Percentiles rank a stretch among this genome's conserved stretches.
Evolutionary conservation across 2,797 vertebrate genomes (phyloP).

Genomic region (Gymnoscopelus microlampas): DNA sequence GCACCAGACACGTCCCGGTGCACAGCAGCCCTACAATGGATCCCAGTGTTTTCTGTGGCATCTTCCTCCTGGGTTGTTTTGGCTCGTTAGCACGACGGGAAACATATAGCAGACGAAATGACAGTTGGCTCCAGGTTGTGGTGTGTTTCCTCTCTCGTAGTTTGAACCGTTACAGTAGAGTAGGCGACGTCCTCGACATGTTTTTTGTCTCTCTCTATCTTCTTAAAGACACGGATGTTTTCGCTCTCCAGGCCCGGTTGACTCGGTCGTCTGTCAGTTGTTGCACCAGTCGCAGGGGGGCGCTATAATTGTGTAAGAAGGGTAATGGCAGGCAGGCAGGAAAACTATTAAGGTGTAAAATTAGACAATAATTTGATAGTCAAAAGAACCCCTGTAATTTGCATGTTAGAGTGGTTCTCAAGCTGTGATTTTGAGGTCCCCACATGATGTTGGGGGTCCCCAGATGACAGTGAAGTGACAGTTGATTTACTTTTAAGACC

Average conservation of each 20-base stretch:
- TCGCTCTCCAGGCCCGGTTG: slow-evolving; percentile 2
- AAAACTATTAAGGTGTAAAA: too few relatives aligned
- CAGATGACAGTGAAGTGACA: too few relatives aligned
- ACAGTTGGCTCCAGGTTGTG: slow-evolving; percentile 4
- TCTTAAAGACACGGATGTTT: slow-evolving; percentile 11
- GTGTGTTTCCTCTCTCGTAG: neutral
- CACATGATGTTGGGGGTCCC: too few relatives aligned
- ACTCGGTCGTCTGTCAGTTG: neutral
- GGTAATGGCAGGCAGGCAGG: too few relatives aligned
- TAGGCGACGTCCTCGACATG: slow-evolving; percentile 63
- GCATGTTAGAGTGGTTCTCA: too few relatives aligned
- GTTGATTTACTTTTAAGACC: too few relatives aligned
- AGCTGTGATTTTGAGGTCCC: too few relatives aligned
- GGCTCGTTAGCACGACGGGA: slow-evolving; percentile 57
- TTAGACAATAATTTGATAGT: too few relatives aligned
- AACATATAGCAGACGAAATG: slow-evolving; percentile 71
- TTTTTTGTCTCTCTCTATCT: slow-evolving; percentile 61
- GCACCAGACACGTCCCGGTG: slow-evolving; percentile 81
- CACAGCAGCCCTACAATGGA: slow-evolving; percentile 82
- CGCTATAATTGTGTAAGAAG: slow-evolving; percentile 34
- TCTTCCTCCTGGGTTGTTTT: slow-evolving; percentile 78
- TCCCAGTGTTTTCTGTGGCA: slow-evolving; percentile 83
- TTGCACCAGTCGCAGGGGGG: slow-evolving; percentile 48
- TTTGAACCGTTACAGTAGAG: slow-evolving; percentile 6
- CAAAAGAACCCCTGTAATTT: too few relatives aligned